Evolutionary conservation across 2,888 invertebrate species (phyloP).

Genomic region (Oegoconia quadripuncta): DNA sequence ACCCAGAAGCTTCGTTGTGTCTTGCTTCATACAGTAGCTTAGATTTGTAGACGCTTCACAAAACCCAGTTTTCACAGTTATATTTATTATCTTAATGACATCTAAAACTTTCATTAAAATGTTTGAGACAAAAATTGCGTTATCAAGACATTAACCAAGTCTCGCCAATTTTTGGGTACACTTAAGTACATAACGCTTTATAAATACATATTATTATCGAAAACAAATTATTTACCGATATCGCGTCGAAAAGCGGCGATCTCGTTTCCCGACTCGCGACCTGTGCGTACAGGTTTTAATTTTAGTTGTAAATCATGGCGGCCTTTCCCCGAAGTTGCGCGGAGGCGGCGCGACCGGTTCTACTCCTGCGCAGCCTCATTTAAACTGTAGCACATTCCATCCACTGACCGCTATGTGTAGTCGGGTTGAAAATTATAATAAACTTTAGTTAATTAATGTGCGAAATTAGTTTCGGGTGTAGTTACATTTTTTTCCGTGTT

Average conservation of each 20-base stretch:
- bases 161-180: too few species aligned
- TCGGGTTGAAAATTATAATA: too few species aligned
- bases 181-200: not conserved
- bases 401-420: constrained; percentile 51
- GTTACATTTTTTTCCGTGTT: too few species aligned
- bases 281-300: constrained; percentile 52
- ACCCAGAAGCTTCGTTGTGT: too few species aligned
- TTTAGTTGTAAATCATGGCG: constrained; percentile 70
- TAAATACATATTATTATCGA: not conserved
- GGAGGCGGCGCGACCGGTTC: constrained; percentile 69
- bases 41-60: too few species aligned
- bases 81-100: too few species aligned
- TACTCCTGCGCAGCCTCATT: constrained; percentile 73
- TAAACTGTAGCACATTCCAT: constrained; percentile 79
- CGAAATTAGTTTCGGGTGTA: too few species aligned
- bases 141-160: not conserved
- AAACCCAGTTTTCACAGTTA: too few species aligned
- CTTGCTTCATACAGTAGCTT: too few species aligned
- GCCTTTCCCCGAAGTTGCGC: constrained; percentile 74
- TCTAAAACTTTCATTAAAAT: too few species aligned
- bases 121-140: not conserved
- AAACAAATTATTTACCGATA: not conserved
- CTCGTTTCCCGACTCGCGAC: constrained; percentile 24
- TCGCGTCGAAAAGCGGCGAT: constrained; percentile 16
- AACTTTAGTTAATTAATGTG: too few species aligned